Conservation (phyloP, 2,113 vertebrate species). For the Hassar affinis region DNA sequence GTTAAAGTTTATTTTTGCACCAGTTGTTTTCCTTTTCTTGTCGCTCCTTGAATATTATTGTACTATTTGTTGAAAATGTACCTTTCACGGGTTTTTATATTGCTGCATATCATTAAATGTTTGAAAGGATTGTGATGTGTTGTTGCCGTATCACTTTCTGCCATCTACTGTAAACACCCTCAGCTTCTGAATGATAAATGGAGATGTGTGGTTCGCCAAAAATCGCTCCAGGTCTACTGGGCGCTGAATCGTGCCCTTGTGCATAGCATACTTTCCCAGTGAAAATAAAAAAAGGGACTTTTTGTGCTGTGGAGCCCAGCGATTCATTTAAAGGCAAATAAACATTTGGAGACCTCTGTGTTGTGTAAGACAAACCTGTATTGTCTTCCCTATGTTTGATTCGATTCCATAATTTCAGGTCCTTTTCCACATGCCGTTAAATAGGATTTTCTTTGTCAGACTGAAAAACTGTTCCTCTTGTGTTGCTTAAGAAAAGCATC, state of each 20-base stretch:
- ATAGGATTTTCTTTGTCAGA: not conserved
- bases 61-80: not conserved
- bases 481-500: not conserved
- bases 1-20: not conserved
- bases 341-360: slow-evolving; percentile 22
- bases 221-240: slow-evolving; percentile 16
- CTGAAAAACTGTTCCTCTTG: not conserved
- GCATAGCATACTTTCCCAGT: slow-evolving; percentile 1
- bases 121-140: not conserved
- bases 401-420: slow-evolving; percentile 19
- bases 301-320: slow-evolving; percentile 33
- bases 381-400: slow-evolving; percentile 30
- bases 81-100: not conserved
- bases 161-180: not conserved
- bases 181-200: not conserved
- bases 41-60: not conserved
- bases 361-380: slow-evolving; percentile 23
- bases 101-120: not conserved
- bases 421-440: slow-evolving; percentile 23
- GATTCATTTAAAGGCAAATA: slow-evolving; percentile 49
- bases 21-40: not conserved
- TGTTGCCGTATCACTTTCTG: not conserved
- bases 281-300: slow-evolving; percentile 12
- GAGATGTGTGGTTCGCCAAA: slow-evolving; percentile 8
- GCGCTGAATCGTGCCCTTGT: slow-evolving; percentile 44